Evolutionary conservation across 2,113 vertebrate species (phyloP).

Genomic region (Malurus elegans): DNA sequence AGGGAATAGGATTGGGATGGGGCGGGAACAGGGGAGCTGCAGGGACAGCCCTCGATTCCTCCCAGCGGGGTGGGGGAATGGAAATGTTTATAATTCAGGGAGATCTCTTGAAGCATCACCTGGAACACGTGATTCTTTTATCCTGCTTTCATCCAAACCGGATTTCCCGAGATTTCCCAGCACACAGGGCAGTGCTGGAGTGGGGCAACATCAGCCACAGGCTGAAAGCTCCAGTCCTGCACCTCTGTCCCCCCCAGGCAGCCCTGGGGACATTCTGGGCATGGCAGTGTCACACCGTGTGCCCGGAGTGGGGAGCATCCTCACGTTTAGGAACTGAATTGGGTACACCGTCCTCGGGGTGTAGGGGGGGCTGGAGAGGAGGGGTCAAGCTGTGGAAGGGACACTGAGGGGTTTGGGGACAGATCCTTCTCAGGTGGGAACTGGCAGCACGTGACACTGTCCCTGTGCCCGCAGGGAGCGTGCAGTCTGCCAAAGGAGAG

Average conservation of each 20-base stretch:
- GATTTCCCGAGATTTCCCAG: background rate
- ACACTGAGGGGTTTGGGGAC: fast-evolving
- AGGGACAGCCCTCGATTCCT: fast-evolving
- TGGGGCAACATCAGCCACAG: fast-evolving
- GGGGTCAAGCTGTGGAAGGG: background rate
- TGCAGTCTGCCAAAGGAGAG: conserved; percentile 84
- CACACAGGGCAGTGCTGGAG: background rate
- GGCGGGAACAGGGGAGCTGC: background rate
- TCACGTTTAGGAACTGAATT: background rate
- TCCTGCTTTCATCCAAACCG: background rate
- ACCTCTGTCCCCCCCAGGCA: background rate
- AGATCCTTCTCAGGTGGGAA: fast-evolving
- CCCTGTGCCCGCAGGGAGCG: conserved; percentile 69
- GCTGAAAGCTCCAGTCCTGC: fast-evolving
- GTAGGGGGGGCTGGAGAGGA: background rate
- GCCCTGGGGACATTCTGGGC: background rate
- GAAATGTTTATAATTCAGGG: background rate
- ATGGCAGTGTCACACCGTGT: fast-evolving
- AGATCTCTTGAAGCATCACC: background rate
- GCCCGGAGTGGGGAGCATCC: background rate
- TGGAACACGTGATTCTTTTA: background rate
- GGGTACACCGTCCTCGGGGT: fast-evolving
- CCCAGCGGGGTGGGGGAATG: fast-evolving
- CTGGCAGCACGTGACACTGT: background rate
- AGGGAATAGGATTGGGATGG: background rate